Base-by-base conservation (phyloP, 2,113 vertebrate genomes). In the Thunnus maccoyii region DNA sequence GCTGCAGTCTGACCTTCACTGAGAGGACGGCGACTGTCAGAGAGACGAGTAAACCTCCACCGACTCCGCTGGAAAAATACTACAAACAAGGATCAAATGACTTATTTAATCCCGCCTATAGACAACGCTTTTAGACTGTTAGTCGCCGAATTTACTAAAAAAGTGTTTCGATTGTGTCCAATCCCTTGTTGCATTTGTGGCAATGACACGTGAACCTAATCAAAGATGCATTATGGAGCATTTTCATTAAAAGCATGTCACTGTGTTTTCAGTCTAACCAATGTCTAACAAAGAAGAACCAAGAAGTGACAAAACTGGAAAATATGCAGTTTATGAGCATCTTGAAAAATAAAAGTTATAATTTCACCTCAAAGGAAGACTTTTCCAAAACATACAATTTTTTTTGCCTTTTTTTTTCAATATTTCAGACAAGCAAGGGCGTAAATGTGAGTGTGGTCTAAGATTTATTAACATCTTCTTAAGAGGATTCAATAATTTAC, bases 1-100 rank as follows among this genome's bases (percentile, higher is more conserved):
- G 66, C 58, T 82, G 61, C 80, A 55, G 72, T 77, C 48, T 89
- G 91, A 89, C 89, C 87, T 78, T 73, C 27, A 36, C 0, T 25
- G 50, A 75, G 57, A 81, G 56, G 87, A 83, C 64, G 47, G 46
- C 9, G 25, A 76, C 47, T 25, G 18, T 68, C 69, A 55, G 62
- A 70, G 66, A 71, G 36, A 64, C 7, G 1, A 51, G 18, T 2
- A 3, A 69, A 77, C 47, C 62, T 52, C 12, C 12, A 76, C 63
- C 0, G 7, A 46, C 64, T 58, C 32, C 13, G 5, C 82, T 52
- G 69, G 50, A 72, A 80, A 80, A 76, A 69, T 12, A 74, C 68
- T 17, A 20, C 17, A 25, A 70, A 78, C 78, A 36, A 27, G 27
- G 61, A 9, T 78, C 70, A 18, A 44, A 54, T 78, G 63, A 58